Conservation (phyloP, 2,113 vertebrate species). For the Psophia crepitans region DNA sequence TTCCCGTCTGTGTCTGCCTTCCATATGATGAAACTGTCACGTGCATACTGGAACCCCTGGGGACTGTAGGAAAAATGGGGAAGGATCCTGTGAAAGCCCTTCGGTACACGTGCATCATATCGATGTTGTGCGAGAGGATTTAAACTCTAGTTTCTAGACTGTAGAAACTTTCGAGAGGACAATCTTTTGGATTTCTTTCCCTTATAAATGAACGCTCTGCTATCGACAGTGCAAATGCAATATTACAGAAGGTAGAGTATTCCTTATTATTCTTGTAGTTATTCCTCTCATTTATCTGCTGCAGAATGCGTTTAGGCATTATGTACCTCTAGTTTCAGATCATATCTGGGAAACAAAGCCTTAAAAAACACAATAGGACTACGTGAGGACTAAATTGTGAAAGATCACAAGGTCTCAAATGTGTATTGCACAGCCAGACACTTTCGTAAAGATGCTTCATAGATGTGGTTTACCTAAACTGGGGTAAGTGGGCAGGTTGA, state of each 20-base stretch:
- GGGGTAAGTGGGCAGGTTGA: fast-evolving
- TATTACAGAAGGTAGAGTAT: fast-evolving
- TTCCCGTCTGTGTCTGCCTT: background rate
- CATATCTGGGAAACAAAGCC: background rate
- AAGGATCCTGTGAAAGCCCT: fast-evolving
- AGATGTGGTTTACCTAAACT: background rate
- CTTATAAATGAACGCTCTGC: fast-evolving
- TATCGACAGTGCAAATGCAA: background rate
- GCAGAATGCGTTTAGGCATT: background rate
- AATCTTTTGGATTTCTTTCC: background rate
- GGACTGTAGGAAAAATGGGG: background rate
- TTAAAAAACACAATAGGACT: fast-evolving
- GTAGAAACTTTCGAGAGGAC: background rate
- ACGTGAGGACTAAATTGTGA: background rate
- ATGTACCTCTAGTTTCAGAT: background rate
- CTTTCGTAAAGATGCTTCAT: fast-evolving
- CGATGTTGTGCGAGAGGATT: fast-evolving
- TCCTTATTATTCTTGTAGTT: background rate
- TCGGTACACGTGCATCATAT: background rate
- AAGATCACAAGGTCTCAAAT: fast-evolving
- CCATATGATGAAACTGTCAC: fast-evolving
- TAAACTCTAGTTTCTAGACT: background rate
- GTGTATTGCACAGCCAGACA: fast-evolving
- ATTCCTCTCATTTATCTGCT: background rate
- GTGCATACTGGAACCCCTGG: fast-evolving